Evolutionary conservation across 2,113 vertebrate genomes (phyloP).

Genomic region (Emydura subglobosa): DNA sequence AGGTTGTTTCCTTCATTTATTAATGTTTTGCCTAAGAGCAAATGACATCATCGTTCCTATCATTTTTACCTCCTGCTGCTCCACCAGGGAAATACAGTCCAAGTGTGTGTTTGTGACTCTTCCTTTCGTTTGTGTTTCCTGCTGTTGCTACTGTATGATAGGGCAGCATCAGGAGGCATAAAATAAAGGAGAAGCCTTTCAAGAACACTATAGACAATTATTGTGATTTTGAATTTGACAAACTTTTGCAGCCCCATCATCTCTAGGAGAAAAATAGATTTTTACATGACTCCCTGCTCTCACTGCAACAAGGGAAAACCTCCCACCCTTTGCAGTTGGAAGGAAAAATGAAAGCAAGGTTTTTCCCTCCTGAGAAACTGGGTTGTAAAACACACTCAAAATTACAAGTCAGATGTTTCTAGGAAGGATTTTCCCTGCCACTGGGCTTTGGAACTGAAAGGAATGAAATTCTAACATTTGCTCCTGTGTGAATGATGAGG

Average conservation of each 20-base stretch:
- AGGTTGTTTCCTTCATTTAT: slow-evolving; percentile 66
- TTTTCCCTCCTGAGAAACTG: slow-evolving; percentile 4
- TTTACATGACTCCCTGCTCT: background rate
- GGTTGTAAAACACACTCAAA: background rate
- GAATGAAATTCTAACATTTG: background rate
- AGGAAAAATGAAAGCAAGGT: slow-evolving; percentile 55
- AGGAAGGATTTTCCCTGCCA: background rate
- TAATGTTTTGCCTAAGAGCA: slow-evolving; percentile 71
- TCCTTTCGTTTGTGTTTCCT: slow-evolving; percentile 66
- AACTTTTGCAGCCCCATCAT: background rate
- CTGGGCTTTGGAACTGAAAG: background rate
- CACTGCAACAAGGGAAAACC: background rate
- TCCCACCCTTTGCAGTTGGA: slow-evolving; percentile 13
- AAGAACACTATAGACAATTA: background rate
- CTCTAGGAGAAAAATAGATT: background rate
- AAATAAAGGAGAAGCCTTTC: slow-evolving; percentile 31
- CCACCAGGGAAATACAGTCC: slow-evolving; percentile 63
- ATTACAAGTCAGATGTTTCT: background rate
- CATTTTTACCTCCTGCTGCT: slow-evolving; percentile 62
- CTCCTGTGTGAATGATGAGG: background rate
- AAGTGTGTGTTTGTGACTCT: slow-evolving; percentile 61
- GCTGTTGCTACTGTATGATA: slow-evolving; percentile 64
- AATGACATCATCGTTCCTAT: slow-evolving; percentile 65
- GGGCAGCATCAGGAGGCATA: slow-evolving; percentile 42
- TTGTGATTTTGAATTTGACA: background rate